Conservation (phyloP, 2,113 vertebrate genomes). For the Balaenoptera acutorostrata region DNA sequence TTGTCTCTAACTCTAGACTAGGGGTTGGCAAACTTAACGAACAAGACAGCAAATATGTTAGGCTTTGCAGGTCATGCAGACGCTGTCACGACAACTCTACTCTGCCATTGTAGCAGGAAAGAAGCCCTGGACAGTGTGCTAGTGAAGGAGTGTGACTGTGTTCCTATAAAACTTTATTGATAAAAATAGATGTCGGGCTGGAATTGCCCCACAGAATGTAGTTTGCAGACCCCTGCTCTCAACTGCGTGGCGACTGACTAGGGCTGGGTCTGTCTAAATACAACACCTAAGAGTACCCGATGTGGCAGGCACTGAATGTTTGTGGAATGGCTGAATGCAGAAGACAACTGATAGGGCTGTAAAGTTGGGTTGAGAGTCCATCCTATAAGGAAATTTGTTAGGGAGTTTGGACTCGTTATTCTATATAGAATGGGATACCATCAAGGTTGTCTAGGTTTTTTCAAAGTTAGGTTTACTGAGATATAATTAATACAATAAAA, state of each 20-base stretch:
- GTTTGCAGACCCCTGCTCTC: background rate
- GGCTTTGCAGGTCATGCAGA: no score
- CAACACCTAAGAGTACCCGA: background rate
- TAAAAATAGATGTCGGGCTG: no score
- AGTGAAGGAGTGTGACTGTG: no score
- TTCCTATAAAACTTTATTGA: no score
- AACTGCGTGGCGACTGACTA: background rate
- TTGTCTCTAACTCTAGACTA: no score
- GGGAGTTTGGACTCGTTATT: background rate
- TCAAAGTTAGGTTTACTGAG: background rate
- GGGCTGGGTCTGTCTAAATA: background rate
- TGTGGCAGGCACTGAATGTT: background rate
- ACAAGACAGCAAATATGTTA: no score
- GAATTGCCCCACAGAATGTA: background rate
- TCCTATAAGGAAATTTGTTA: background rate
- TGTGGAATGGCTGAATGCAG: background rate
- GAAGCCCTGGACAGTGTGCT: no score
- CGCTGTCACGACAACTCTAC: no score
- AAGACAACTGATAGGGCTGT: background rate
- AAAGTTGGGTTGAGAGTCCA: background rate
- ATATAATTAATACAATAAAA: background rate
- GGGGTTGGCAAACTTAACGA: no score
- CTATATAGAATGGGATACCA: background rate
- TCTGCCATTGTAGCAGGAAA: no score
- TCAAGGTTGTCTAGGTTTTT: background rate